Base-by-base conservation (phyloP, 1,140 invertebrate species). In the Cyclina sinensis region DNA sequence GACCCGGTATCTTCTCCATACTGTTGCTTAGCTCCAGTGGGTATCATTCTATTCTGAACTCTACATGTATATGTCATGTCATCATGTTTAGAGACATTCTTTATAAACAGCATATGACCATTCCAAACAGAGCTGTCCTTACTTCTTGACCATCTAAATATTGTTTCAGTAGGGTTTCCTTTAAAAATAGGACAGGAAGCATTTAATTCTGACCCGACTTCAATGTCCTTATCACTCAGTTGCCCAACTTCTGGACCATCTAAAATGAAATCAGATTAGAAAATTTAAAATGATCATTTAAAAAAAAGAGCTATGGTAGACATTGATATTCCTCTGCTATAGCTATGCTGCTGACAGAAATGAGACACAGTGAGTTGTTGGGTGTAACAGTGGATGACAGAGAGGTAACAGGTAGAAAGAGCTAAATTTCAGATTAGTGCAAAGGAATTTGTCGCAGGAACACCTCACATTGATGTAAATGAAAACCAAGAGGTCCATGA, bases 61-160 rank as follows among this genome's bases (percentile, higher is more conserved):
- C 12, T 68, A 68, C 62, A 68, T 16, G 62, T 68, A 37, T 68
- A 68, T 24, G 32, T 68, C 62, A 68, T 37, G 27, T 37, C 62
- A 37, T 68, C 62, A 68, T 21, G 18, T 59, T 59, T 59, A 9
- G 57, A 9, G 18, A 27, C 5, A 21, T 59, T 59, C 27, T 5
- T 37, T 68, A 68, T 68, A 24, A 30, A 30, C 32, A 68, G n/a
- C 18, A 32, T 37, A 5, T 68, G 27, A 30, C 3, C 1, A 30
- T 32, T 68, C 62, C 62, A 68, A 30, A 32, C 12, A 5, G 2
- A 30, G 32, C 30, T 37, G 30, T 68, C 62, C 9, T 7, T 9
- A 30, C 9, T 37, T 18, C 62, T 68, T 32, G 27, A 7, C 62
- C 62, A 68, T 18, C 4, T 68, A 32, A 68, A 30, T 16, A 27